Conservation (phyloP, 2,888 invertebrate genomes). For the Lamproptera curius region DNA sequence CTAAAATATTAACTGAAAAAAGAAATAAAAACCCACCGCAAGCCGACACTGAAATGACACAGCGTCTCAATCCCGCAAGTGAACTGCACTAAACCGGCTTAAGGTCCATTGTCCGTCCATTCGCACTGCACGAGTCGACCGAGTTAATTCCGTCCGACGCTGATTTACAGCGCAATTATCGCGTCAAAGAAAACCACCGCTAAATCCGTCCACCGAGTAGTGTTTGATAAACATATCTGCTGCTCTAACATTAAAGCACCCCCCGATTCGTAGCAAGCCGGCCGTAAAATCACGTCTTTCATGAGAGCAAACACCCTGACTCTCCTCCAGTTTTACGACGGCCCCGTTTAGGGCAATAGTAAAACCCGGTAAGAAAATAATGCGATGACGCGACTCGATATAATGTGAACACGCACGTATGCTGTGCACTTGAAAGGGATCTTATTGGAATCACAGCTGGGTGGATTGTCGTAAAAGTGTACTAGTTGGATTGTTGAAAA, state of each 20-base stretch:
- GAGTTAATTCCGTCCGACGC: conserved; percentile 39
- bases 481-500: background rate
- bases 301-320: conserved; percentile 15
- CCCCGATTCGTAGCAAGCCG: no score
- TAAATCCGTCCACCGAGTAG: conserved; percentile 35
- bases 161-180: conserved; percentile 49
- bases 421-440: background rate
- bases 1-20: no score
- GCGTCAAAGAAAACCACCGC: conserved; percentile 42
- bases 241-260: conserved; percentile 12
- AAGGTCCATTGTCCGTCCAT: conserved; percentile 22
- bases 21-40: no score
- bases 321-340: conserved; percentile 4
- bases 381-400: background rate
- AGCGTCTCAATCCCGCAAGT: no score
- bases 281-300: no score
- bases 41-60: no score
- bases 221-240: conserved; percentile 16
- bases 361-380: conserved; percentile 11
- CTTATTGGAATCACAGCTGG: background rate
- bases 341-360: no score
- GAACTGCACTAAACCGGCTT: background rate
- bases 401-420: background rate
- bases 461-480: background rate
- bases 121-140: conserved; percentile 29